phyloP scores from a whole-genome alignment of 2,888 invertebrate species.

The Adelognathus sp. region DNA sequence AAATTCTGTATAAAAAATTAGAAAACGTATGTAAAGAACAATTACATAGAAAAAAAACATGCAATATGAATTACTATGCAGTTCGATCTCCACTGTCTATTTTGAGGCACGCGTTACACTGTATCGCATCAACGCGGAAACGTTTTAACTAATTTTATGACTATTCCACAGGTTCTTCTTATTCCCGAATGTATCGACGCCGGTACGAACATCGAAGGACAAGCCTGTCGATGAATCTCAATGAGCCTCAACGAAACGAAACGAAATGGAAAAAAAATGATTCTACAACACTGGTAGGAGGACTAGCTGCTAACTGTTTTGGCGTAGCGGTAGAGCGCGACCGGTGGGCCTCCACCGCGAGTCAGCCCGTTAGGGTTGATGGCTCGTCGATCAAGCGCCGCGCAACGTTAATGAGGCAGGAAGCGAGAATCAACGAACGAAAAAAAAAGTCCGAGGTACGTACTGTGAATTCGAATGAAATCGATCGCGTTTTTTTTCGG shows the following conservation, averaged over 20 bases:
- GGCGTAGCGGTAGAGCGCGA: not conserved
- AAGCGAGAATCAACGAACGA: constrained; percentile 56
- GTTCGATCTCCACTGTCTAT: too few relatives aligned
- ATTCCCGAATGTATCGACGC: too few relatives aligned
- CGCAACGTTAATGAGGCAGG: constrained; percentile 61
- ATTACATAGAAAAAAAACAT: too few relatives aligned
- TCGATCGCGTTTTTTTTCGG: not conserved
- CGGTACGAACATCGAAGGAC: not conserved
- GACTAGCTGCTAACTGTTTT: not conserved
- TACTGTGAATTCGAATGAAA: not conserved
- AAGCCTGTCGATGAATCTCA: not conserved
- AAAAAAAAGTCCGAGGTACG: not conserved
- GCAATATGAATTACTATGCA: too few relatives aligned
- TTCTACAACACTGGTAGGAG: not conserved
- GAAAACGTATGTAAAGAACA: too few relatives aligned
- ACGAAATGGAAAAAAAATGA: not conserved
- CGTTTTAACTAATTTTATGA: too few relatives aligned
- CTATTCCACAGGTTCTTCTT: too few relatives aligned
- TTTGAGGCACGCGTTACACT: too few relatives aligned
- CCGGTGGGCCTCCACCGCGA: too few relatives aligned
- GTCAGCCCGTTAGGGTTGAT: constrained; percentile 58
- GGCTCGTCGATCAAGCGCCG: constrained; percentile 56
- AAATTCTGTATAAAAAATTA: too few relatives aligned
- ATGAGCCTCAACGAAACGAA: too few relatives aligned
- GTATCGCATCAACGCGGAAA: too few relatives aligned